Evolutionary conservation across 2,797 vertebrate genomes (phyloP), one percentile per base, ranked within the genome.

Genomic region (Sebastes melanostomus): DNA sequence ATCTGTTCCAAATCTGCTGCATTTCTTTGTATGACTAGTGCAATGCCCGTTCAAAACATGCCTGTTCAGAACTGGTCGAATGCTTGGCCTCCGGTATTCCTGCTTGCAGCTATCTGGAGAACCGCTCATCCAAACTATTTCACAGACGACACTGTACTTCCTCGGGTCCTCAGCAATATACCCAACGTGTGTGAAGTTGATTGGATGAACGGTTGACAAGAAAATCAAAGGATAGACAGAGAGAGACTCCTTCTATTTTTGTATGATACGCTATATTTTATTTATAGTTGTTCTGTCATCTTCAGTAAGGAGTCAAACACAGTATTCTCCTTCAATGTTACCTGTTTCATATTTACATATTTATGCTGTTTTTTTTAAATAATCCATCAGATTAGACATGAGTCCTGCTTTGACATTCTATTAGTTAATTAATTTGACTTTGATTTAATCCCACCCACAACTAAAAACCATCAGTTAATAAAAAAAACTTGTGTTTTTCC

Each of bases 101-200:
- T 42, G 38, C 38, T 42, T 42, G 38, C 14, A 42, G 38, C 38
- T 42, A 16, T 50, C 46, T 50, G 46, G 18, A 20, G 46, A 50
- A 20, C 7, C 3, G 46, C 18, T 50, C 16, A 50, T 50, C 6
- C 46, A 50, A 20, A 50, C 18, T 1, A 42, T 16, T 50, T 20
- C 46, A 50, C 18, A 20, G 0, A 0, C 46, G 0, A 50, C 46
- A 42, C 14, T 7, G 38, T 42, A 50, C 4, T 50, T 50, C 18
- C 46, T 50, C 18, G 46, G 18, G 18, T 20, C 0, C 6, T 16
- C 38, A 46, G 16, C 42, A 18, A 46, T 18, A 46, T 10, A 52
- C 6, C 50, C 20, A 4, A 0, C 20, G 0, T 3, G 8, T 0
- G 20, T n/a, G 14, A 52, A n/a, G 20, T 0, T 18, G 16, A 46